Conservation (phyloP, 2,888 invertebrate species). For the Pocota personata region DNA sequence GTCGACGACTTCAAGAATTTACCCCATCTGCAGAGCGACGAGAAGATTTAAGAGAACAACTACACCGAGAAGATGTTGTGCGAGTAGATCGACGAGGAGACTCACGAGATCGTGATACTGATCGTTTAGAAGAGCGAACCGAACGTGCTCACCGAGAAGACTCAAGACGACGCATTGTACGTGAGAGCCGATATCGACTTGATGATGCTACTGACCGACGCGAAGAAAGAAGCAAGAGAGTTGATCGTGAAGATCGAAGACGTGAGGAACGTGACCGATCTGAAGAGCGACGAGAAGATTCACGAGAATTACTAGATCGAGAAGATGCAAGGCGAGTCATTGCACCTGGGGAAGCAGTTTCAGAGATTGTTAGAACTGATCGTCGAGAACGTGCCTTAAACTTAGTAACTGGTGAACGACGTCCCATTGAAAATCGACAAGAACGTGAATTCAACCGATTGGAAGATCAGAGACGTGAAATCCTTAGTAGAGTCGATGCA, state of each 20-base stretch:
- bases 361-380: background rate
- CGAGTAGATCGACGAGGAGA: conserved; percentile 7
- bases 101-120: background rate
- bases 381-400: background rate
- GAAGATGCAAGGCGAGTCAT: background rate
- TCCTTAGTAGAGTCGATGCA: background rate
- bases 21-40: background rate
- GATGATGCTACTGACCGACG: background rate
- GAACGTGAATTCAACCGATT: background rate
- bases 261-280: too few species aligned
- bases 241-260: background rate
- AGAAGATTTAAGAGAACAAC: background rate
- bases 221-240: background rate
- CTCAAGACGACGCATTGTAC: background rate
- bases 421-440: background rate
- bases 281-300: background rate
- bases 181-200: background rate
- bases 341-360: background rate
- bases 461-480: background rate
- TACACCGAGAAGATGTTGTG: background rate
- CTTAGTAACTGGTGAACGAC: background rate
- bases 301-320: background rate
- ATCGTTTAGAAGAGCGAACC: background rate
- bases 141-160: conserved; percentile 16
- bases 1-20: background rate